A percentile compares a stretch with the other conserved stretches of the same genome.
phyloP scores from a whole-genome alignment of 2,797 vertebrate species.

The Spheniscus humboldti region DNA sequence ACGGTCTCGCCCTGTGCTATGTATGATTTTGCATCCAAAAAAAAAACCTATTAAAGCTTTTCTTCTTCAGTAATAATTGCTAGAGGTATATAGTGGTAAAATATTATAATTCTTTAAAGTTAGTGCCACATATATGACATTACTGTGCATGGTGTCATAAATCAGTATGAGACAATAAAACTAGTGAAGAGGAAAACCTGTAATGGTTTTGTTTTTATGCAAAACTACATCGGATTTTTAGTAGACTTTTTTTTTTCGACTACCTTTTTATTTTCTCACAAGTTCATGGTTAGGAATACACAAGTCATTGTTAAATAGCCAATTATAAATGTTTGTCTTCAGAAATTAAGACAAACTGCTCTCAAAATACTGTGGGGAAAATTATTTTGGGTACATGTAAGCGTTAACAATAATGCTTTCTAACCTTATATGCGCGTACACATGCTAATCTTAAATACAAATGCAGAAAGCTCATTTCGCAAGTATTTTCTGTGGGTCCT shows the following conservation, averaged over 20 bases:
- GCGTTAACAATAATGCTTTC: neutral
- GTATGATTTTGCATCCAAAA: neutral
- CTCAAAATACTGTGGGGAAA: neutral
- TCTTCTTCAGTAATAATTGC: neutral
- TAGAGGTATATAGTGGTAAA: neutral
- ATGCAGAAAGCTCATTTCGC: neutral
- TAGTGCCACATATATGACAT: neutral
- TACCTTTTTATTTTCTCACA: neutral
- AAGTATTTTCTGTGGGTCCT: neutral
- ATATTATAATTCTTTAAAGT: neutral
- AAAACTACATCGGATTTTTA: neutral
- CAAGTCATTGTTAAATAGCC: neutral
- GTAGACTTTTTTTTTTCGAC: neutral
- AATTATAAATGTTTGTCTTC: neutral
- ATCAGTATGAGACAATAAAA: conserved; percentile 35
- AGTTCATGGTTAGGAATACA: neutral
- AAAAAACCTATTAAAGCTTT: neutral
- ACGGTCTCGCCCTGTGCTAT: accelerated
- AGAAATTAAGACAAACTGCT: neutral
- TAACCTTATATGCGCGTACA: accelerated
- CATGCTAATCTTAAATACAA: neutral
- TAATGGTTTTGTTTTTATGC: conserved; percentile 45
- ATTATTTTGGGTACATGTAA: neutral
- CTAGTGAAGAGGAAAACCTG: conserved; percentile 25
- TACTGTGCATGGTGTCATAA: neutral